Evolutionary conservation across 2,888 invertebrate species (phyloP), one percentile per base, ranked within the genome.

Genomic region (Ochlodes sylvanus): DNA sequence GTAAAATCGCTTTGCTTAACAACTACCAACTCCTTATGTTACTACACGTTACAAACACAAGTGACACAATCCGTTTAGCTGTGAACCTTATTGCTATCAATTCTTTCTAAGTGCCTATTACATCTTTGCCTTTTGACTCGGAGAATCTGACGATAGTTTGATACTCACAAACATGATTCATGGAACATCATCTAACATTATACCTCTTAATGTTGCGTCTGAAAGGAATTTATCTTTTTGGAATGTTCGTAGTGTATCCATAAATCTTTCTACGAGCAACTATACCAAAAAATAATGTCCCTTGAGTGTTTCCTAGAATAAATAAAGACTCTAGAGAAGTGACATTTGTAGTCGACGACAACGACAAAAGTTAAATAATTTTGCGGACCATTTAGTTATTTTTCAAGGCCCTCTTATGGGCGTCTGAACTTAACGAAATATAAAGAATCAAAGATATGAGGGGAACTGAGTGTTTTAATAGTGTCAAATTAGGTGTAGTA

Each of bases 211-310:
- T 67, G 38, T 62, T 55, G 38, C 47, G 38, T 44, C 67, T 19
- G 19, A 62, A 61, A 67, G 55, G 47, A 55, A 62, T 67, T 56
- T 56, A 67, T 67, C 61, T 61, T 62, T 67, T 62, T 60, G 38
- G 44, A 66, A 66, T 34, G 61, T 55, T 61, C 32, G n/a, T 61
- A 54, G 61, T 56, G 67, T 61, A 44, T 38, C 61, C 61, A 67
- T 67, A 67, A 67, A 67, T 67, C 67, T 67, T 67, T 62, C 47
- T 62, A 47, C 61, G 55, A 67, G 67, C 55, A 55, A 38, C 66
- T 21, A 62, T 67, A 67, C 47, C 67, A 67, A 62, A 67, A 67
- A 67, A 66, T 60, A 60, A 67, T 67, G 61, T 67, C 67, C 67
- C 67, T 14, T 38, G 67, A 67, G 67, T 67, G 61, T 61, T 67